phyloP scores from a whole-genome alignment of 1,140 invertebrate species.

The Delia radicum region DNA sequence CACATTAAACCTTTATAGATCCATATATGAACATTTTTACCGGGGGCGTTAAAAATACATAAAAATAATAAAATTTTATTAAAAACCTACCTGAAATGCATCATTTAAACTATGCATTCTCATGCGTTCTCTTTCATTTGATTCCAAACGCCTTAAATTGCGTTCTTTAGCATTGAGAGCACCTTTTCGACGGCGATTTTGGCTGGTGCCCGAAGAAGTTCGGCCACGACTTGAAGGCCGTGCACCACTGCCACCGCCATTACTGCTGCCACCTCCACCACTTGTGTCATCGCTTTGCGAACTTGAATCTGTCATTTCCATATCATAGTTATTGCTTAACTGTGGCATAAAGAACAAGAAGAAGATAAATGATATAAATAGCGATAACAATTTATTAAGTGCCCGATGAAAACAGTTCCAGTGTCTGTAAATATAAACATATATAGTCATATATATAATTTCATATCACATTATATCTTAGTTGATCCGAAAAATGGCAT shows the following conservation, averaged over 20 bases:
- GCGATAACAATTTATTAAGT: no score
- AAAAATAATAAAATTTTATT: background rate
- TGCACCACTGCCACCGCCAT: slow-evolving; percentile 42
- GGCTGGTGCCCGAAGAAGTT: slow-evolving; percentile 31
- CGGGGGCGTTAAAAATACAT: no score
- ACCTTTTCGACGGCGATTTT: slow-evolving; percentile 65
- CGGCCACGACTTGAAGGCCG: slow-evolving; percentile 42
- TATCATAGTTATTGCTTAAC: slow-evolving; percentile 54
- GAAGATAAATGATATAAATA: no score
- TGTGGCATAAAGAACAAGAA: slow-evolving; percentile 27
- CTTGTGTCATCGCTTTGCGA: slow-evolving; percentile 55
- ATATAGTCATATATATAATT: no score
- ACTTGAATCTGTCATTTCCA: slow-evolving; percentile 56
- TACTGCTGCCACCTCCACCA: slow-evolving; percentile 53
- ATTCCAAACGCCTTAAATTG: slow-evolving; percentile 78
- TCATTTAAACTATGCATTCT: slow-evolving; percentile 88
- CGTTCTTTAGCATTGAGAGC: slow-evolving; percentile 75
- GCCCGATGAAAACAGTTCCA: no score
- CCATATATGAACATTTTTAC: no score
- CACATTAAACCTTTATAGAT: no score
- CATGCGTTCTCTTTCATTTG: slow-evolving; percentile 84
- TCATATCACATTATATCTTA: no score
- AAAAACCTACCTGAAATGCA: slow-evolving; percentile 73
- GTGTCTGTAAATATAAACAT: no score
- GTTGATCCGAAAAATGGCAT: no score